phyloP scores from a whole-genome alignment of 2,797 vertebrate genomes.

The Varecia variegata region DNA sequence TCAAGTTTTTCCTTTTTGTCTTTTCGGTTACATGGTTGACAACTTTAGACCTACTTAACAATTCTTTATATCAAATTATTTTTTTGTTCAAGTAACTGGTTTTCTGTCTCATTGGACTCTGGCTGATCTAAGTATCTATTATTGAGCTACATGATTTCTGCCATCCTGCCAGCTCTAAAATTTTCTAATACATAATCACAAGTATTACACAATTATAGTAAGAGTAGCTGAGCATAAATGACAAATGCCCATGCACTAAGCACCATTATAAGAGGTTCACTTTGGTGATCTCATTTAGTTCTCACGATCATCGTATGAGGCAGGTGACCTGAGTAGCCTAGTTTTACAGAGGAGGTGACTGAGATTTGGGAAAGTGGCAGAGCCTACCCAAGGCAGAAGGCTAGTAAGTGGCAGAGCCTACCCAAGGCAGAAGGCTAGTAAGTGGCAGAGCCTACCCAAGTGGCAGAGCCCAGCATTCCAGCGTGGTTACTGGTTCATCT shows the following conservation, averaged over 20 bases:
- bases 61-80: neutral
- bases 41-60: neutral
- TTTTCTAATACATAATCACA: neutral
- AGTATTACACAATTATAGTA: neutral
- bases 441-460: no score
- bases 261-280: neutral
- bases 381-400: neutral
- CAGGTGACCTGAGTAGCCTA: neutral
- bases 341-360: neutral
- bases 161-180: neutral
- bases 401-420: neutral
- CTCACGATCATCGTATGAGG: neutral
- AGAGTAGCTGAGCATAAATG: neutral
- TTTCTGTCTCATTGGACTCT: neutral
- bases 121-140: neutral
- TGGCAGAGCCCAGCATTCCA: neutral
- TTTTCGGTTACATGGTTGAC: neutral
- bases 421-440: neutral
- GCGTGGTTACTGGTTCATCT: neutral
- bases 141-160: neutral
- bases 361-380: neutral
- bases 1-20: neutral
- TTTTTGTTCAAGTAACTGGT: conserved; percentile 1
- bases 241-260: neutral
- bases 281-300: neutral